Evolutionary conservation across 2,888 invertebrate species (phyloP).

Genomic region (Aspidiotus rigidus): DNA sequence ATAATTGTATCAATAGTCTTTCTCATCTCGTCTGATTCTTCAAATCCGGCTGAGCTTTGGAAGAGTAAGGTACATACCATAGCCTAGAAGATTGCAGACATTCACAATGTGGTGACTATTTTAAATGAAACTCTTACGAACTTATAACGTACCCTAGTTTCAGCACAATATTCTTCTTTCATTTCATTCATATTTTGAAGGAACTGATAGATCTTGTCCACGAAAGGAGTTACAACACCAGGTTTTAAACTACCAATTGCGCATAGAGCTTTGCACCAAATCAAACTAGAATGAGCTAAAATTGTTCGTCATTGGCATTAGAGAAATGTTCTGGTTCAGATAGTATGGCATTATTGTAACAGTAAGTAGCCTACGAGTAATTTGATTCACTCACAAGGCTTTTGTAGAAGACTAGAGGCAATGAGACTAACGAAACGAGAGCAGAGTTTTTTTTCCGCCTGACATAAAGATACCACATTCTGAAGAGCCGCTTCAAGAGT

Average conservation of each 20-base stretch:
- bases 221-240: slow-evolving; percentile 50
- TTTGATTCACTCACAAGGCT: slow-evolving; percentile 15
- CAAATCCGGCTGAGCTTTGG: slow-evolving; percentile 65
- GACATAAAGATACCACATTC: slow-evolving; percentile 63
- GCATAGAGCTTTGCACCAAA: slow-evolving; percentile 62
- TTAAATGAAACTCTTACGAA: slow-evolving; percentile 38
- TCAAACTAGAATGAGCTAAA: slow-evolving; percentile 30
- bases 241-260: slow-evolving; percentile 59
- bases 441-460: slow-evolving; percentile 54
- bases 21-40: slow-evolving; percentile 54
- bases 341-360: not conserved
- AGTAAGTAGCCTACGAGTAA: not conserved
- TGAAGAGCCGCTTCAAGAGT: slow-evolving; percentile 55
- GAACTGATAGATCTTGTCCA: slow-evolving; percentile 48
- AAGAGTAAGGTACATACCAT: slow-evolving; percentile 74
- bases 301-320: not conserved
- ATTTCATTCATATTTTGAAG: slow-evolving; percentile 41
- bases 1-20: slow-evolving; percentile 50
- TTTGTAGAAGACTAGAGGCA: slow-evolving; percentile 38
- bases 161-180: slow-evolving; percentile 43
- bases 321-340: not conserved
- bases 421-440: slow-evolving; percentile 57
- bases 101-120: not conserved
- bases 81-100: slow-evolving; percentile 43
- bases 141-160: slow-evolving; percentile 43